A percentile compares a stretch with the other conserved stretches of the same genome.
Conservation (phyloP, 2,797 vertebrate genomes). For the Sarcophilus harrisii region DNA sequence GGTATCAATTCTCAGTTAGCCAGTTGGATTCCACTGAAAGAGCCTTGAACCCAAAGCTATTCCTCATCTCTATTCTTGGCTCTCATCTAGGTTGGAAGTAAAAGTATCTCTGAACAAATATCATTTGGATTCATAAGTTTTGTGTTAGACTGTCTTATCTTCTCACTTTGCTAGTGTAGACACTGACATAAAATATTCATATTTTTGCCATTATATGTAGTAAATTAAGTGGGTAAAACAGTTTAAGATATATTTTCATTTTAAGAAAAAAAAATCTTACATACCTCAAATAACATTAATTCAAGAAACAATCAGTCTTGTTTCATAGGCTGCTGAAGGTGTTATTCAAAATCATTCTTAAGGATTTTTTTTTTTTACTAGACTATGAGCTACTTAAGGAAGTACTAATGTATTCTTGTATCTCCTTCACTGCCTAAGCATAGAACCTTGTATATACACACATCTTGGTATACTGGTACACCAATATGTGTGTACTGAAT, state of each 20-base stretch:
- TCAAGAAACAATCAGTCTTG: background rate
- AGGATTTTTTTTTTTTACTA: background rate
- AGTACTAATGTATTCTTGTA: background rate
- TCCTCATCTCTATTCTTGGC: background rate
- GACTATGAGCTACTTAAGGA: background rate
- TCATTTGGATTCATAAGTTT: background rate
- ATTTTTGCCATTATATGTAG: background rate
- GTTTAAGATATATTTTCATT: background rate
- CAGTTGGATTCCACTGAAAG: background rate
- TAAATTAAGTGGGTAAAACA: background rate
- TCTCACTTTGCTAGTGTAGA: background rate
- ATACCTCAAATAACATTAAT: background rate
- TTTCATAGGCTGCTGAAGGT: background rate
- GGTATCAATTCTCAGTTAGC: background rate
- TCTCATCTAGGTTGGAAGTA: background rate
- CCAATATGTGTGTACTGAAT: background rate
- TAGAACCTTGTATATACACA: background rate
- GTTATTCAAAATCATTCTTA: background rate
- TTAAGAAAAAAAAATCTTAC: background rate
- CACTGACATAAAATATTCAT: background rate
- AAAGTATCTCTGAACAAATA: background rate
- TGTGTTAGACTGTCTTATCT: background rate
- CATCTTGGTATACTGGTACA: too few species aligned
- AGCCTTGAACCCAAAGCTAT: background rate
- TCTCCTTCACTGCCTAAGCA: background rate